Base-by-base conservation (phyloP, 2,113 vertebrate genomes). In the Bubo scandiacus region DNA sequence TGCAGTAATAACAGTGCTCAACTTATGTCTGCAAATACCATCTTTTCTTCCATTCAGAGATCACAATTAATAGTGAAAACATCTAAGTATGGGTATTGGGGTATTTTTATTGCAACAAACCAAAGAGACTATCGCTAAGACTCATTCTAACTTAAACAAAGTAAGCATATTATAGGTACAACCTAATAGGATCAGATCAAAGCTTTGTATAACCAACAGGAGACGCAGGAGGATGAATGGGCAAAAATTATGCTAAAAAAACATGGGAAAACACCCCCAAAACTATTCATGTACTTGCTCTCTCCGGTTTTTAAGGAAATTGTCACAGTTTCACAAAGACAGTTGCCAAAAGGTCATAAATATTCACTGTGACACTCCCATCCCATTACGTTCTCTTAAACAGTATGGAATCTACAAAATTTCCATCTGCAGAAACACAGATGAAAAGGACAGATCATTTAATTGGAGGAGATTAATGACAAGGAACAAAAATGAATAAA, bases 201-300 rank as follows among this genome's bases (percentile, higher is more conserved):
- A 89, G 22, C 34, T 62, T 22, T 59, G 20, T 20, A 75, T 26
- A 71, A 63, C 8, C 32, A 91, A 30, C 10, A 67, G 17, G 38
- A 47, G 14, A 88, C 17, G 54, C 1, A 0, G 19, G 52, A 75
- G 10, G 11, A 70, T 38, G 25, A 47, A 88, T 5, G 9, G 11
- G 11, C 17, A 71, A 86, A 92, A 62, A n/a, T 16, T 17, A 57
- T 13, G 12, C 25, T 11, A 3, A 63, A 74, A 74, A 90, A 52
- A 5, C 0, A 5, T 5, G 17, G 32, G 13, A 10, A 9, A 32
- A 30, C 47, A 32, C 3, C 0, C 3, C 27, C 9, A 6, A 29
- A 72, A 54, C 19, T 72, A n/a, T 47, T 78, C 13, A 27, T 29
- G 9, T 47, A 62, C 19, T 74, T 2, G 1, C 8, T 49, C 29